These are phyloP conservation scores for Lepidothrix coronata DNA, from an alignment of 2,113 vertebrate genomes.

Conservation along the genomic window DNA sequence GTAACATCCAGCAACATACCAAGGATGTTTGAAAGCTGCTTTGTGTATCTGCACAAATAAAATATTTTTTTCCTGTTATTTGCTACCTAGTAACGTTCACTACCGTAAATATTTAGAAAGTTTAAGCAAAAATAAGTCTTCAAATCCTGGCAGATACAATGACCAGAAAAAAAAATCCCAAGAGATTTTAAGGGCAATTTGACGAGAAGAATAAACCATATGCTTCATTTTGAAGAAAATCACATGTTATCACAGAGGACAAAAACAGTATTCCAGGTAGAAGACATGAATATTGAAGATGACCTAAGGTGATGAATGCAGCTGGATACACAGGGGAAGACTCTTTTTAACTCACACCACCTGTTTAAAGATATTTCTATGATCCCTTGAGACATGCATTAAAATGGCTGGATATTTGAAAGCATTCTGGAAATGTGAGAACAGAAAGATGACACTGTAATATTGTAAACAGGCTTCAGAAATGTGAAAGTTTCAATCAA, in stretches of 20 bases:
- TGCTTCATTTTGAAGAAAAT: background rate
- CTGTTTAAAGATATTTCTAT: background rate
- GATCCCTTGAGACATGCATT: background rate
- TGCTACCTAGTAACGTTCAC: background rate
- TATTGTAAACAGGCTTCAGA: background rate
- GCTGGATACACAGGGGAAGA: background rate
- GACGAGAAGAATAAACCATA: background rate
- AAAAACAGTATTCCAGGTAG: background rate
- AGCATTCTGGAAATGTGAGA: background rate
- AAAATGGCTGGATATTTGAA: background rate
- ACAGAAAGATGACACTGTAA: background rate
- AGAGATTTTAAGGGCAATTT: background rate
- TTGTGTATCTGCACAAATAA: background rate
- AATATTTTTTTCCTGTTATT: background rate
- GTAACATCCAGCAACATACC: background rate
- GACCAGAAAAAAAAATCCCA: background rate
- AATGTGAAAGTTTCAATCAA: background rate
- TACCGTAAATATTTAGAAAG: background rate
- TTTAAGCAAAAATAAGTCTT: background rate
- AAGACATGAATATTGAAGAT: background rate
- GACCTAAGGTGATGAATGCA: background rate
- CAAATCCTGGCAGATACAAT: background rate
- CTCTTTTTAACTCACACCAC: background rate
- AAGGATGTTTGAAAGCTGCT: background rate
- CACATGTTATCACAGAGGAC: background rate